Evolutionary conservation across 2,797 vertebrate species (phyloP).

Genomic region (Sebastes taczanowskii): DNA sequence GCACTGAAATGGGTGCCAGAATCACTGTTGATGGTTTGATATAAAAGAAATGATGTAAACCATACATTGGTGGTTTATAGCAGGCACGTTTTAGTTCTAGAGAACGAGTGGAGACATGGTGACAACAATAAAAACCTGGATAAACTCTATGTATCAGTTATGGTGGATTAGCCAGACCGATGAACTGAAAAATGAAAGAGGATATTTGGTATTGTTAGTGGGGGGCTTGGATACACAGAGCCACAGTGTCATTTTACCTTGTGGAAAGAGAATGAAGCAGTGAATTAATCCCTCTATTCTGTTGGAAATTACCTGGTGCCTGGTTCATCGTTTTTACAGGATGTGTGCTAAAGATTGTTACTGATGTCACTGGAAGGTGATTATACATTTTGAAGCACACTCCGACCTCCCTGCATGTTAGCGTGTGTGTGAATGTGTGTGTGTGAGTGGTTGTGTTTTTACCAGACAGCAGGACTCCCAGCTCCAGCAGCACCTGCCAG

Average conservation of each 20-base stretch:
- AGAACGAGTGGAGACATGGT: background rate
- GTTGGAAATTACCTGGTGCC: background rate
- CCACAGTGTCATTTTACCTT: background rate
- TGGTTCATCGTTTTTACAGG: background rate
- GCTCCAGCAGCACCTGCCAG: constrained; percentile 96
- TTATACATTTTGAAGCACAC: constrained; percentile 20
- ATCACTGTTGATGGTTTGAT: background rate
- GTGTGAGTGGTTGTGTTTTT: constrained; percentile 41
- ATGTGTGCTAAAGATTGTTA: background rate
- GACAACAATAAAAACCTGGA: constrained; percentile 6
- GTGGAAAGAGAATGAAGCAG: background rate
- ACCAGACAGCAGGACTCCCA: constrained; percentile 96
- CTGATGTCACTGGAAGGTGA: constrained; percentile 19
- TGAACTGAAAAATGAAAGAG: constrained; percentile 17
- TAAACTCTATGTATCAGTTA: constrained; percentile 6
- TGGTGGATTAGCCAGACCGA: constrained; percentile 15
- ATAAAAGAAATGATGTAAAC: background rate
- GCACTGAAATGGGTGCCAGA: background rate
- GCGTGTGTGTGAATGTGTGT: background rate
- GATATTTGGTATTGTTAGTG: background rate
- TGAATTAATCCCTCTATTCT: constrained; percentile 9
- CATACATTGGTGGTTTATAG: background rate
- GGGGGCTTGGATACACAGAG: background rate
- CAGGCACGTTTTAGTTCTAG: background rate
- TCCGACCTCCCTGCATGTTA: constrained; percentile 1